These are phyloP conservation scores for Lasioglossum vierecki DNA, from an alignment of 2,888 invertebrate species.

Conservation along the genomic window DNA sequence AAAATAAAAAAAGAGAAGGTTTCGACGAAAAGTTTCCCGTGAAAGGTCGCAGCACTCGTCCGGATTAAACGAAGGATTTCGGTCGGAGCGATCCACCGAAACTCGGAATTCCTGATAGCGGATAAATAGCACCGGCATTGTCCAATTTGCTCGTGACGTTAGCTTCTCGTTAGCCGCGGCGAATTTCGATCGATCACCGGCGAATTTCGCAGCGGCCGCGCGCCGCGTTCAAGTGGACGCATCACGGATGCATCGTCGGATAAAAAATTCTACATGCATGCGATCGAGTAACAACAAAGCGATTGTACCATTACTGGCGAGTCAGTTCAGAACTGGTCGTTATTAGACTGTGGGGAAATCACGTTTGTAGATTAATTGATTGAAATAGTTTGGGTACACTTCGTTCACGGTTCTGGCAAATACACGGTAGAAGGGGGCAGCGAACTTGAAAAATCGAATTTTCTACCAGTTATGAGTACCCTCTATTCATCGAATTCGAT, in stretches of 20 bases:
- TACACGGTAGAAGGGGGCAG: neutral
- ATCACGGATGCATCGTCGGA: neutral
- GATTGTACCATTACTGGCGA: neutral
- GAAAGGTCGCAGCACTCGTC: conserved; percentile 13
- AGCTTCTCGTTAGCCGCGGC: conserved; percentile 28
- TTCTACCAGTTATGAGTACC: neutral
- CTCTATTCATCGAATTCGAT: neutral
- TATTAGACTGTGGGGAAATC: neutral
- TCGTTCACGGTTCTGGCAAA: neutral
- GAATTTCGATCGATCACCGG: conserved; percentile 37
- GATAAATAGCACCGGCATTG: conserved; percentile 46
- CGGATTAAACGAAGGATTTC: conserved; percentile 27
- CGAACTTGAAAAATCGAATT: neutral
- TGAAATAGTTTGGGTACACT: neutral
- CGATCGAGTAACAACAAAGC: neutral
- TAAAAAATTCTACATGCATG: neutral
- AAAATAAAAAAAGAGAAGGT: neutral
- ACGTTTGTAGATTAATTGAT: neutral
- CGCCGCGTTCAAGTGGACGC: neutral
- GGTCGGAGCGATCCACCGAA: conserved; percentile 36
- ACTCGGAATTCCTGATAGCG: conserved; percentile 44
- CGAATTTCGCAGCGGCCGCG: neutral
- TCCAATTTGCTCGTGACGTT: conserved; percentile 40
- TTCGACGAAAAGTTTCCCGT: conserved; percentile 29
- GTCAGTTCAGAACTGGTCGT: neutral